phyloP scores from a whole-genome alignment of 2,113 vertebrate genomes.

The Hippocampus abdominalis region DNA sequence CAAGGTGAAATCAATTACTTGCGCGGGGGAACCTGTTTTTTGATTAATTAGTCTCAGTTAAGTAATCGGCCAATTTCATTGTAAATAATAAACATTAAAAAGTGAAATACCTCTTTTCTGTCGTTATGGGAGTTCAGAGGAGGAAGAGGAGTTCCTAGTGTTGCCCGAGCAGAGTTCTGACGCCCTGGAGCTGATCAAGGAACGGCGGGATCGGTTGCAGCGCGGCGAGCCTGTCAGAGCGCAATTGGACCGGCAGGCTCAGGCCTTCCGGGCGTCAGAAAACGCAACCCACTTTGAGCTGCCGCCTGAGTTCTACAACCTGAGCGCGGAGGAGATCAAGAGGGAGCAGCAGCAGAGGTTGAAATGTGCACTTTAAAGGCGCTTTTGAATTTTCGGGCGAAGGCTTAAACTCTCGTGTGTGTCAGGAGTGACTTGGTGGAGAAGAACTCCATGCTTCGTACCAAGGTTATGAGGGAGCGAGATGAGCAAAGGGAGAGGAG shows the following conservation, averaged over 20 bases:
- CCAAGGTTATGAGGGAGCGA: constrained; percentile 89
- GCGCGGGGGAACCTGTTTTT: neutral
- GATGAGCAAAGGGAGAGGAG: constrained; percentile 86
- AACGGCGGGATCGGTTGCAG: constrained; percentile 75
- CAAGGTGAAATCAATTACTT: constrained; percentile 75
- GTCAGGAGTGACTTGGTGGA: constrained; percentile 82
- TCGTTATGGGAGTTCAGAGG: constrained; percentile 63
- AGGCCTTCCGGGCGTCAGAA: constrained; percentile 74
- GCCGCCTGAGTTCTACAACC: constrained; percentile 85
- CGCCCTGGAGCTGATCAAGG: constrained; percentile 73
- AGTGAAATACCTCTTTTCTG: neutral
- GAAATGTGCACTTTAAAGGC: neutral
- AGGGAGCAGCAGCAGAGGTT: constrained; percentile 83
- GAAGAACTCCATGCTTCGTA: constrained; percentile 82
- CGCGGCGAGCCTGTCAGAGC: constrained; percentile 79
- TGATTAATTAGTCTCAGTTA: too few relatives aligned
- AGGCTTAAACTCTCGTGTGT: neutral
- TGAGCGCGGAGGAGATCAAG: constrained; percentile 82
- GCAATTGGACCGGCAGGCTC: constrained; percentile 79
- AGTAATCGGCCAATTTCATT: too few relatives aligned
- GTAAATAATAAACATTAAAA: neutral
- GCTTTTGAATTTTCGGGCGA: neutral
- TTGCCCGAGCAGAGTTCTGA: constrained; percentile 71
- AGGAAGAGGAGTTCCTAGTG: constrained; percentile 82
- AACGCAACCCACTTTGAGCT: constrained; percentile 83